These are phyloP conservation scores for Cerastis leucographa DNA, from an alignment of 2,888 invertebrate genomes.

Conservation along the genomic window DNA sequence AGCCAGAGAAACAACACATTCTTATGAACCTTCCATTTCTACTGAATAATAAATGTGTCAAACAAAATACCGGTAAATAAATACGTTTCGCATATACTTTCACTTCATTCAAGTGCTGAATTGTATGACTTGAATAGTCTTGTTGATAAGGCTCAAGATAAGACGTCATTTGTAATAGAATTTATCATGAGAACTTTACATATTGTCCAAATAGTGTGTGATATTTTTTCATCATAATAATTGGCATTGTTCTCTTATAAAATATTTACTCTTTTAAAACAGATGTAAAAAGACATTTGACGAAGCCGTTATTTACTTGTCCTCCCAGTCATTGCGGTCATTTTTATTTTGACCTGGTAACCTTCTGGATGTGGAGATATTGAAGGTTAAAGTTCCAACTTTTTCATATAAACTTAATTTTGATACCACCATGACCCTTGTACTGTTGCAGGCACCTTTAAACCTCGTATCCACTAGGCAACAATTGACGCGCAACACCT, in stretches of 20 bases:
- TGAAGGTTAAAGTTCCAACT: not conserved
- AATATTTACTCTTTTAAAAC: not conserved
- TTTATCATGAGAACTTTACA: slow-evolving; percentile 23
- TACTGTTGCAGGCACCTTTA: not conserved
- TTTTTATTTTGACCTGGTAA: not conserved
- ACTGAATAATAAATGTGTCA: slow-evolving; percentile 26
- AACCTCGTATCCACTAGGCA: no score
- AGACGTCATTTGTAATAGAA: slow-evolving; percentile 8
- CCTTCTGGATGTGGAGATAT: not conserved
- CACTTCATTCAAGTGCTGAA: slow-evolving; percentile 13
- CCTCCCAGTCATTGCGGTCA: not conserved
- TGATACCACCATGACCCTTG: not conserved
- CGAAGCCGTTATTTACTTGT: not conserved
- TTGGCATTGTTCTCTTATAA: slow-evolving; percentile 8
- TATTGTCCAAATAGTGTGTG: not conserved
- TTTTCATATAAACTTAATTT: not conserved
- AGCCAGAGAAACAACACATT: not conserved
- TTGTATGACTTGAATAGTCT: slow-evolving; percentile 10
- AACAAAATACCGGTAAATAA: not conserved
- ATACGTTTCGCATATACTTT: slow-evolving; percentile 7
- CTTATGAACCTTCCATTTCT: slow-evolving; percentile 12
- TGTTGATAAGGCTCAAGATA: slow-evolving; percentile 32
- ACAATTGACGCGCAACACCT: no score
- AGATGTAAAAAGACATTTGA: not conserved
- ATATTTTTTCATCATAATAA: slow-evolving; percentile 10